A percentile compares a stretch with the other conserved stretches of the same genome.
phyloP scores from a whole-genome alignment of 2,797 vertebrate genomes.

The Limnodromus scolopaceus region DNA sequence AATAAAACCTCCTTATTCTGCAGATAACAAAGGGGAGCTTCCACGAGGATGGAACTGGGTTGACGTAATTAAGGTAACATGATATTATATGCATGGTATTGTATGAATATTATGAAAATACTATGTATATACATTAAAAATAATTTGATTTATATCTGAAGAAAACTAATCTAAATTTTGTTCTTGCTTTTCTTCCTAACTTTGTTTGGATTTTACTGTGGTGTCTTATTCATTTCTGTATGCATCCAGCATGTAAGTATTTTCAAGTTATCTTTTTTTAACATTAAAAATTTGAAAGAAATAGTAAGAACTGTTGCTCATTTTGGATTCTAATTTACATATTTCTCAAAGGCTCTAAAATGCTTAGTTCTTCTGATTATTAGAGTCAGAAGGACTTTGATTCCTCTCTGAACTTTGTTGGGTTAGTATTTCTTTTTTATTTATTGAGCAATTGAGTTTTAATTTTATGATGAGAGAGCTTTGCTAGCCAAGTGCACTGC shows the following conservation, averaged over 20 bases:
- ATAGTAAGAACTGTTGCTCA: background rate
- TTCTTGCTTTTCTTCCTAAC: slow-evolving; percentile 34
- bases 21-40: slow-evolving; percentile 95
- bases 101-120: background rate
- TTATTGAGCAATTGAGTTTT: background rate
- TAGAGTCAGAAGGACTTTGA: background rate
- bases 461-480: background rate
- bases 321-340: background rate
- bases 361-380: background rate
- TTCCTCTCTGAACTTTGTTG: background rate
- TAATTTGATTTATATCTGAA: background rate
- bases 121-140: background rate
- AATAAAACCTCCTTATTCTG: slow-evolving; percentile 14
- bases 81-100: background rate
- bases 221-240: background rate
- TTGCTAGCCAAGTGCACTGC: background rate
- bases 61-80: slow-evolving; percentile 93
- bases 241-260: slow-evolving; percentile 84
- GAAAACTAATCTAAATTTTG: slow-evolving; percentile 11
- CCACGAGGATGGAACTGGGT: slow-evolving; percentile 98
- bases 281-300: background rate
- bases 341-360: background rate
- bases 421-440: background rate
- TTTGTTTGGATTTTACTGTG: slow-evolving; percentile 44
- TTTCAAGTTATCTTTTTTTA: slow-evolving; percentile 30